Conservation (phyloP, 2,888 invertebrate genomes). For the Ophioninae sp. region DNA sequence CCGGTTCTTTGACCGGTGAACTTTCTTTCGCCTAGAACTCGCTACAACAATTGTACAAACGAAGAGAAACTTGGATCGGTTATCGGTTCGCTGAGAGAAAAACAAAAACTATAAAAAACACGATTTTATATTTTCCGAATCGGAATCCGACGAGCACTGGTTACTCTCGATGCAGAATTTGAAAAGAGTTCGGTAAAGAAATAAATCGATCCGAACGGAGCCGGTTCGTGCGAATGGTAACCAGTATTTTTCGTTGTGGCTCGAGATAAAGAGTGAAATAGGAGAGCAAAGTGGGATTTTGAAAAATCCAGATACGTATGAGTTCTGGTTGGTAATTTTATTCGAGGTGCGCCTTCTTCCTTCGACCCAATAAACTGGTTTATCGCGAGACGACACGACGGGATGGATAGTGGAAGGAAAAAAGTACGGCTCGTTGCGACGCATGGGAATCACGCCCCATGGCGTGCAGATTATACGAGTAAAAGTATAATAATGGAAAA, state of each 20-base stretch:
- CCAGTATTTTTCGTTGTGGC: not conserved
- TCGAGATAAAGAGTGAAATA: not conserved
- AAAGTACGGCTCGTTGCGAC: conserved; percentile 21
- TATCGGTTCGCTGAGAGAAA: not conserved
- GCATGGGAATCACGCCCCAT: conserved; percentile 47
- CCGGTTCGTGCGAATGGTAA: not conserved
- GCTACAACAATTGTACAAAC: conserved; percentile 16
- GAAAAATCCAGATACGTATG: conserved; percentile 3
- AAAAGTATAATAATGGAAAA: conserved; percentile 62
- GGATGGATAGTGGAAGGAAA: conserved; percentile 14
- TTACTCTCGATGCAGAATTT: not conserved
- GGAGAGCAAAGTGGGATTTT: not conserved
- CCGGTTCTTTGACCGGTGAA: conserved; percentile 41
- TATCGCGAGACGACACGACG: conserved; percentile 33
- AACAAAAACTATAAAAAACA: not conserved
- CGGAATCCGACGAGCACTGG: not conserved
- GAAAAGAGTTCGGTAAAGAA: not conserved
- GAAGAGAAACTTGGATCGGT: conserved; percentile 1
- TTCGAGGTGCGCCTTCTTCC: not conserved
- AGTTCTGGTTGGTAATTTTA: conserved; percentile 3
- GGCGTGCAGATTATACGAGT: conserved; percentile 51
- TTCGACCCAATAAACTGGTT: conserved; percentile 34
- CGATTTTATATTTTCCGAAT: not conserved
- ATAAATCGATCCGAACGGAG: not conserved
- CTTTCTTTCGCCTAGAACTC: conserved; percentile 46